Percentiles rank a stretch among this genome's conserved stretches.
phyloP scores from a whole-genome alignment of 2,113 vertebrate genomes.

The Elgaria multicarinata region DNA sequence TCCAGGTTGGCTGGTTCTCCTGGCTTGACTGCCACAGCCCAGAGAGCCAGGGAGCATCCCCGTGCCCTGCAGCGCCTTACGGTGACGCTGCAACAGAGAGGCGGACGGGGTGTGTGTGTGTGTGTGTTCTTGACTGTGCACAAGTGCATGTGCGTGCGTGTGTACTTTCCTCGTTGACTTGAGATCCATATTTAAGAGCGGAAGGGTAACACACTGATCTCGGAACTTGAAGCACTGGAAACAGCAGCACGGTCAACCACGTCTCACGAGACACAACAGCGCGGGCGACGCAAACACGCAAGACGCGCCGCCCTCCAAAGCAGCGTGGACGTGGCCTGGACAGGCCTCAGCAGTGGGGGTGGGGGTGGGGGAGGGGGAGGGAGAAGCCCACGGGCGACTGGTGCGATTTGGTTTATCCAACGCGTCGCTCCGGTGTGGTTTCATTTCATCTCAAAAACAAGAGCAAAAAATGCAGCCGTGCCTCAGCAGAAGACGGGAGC shows the following conservation, averaged over 20 bases:
- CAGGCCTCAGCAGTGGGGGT: no score
- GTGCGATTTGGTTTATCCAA: conserved; percentile 25
- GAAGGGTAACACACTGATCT: conserved; percentile 22
- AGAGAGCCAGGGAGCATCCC: not conserved
- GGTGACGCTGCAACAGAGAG: not conserved
- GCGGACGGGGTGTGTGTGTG: not conserved
- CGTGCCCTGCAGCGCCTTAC: not conserved
- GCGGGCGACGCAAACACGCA: conserved; percentile 45
- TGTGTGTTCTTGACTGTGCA: not conserved
- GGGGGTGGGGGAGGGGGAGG: no score
- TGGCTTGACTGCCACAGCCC: no score
- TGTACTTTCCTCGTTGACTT: conserved; percentile 4
- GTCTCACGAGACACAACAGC: conserved; percentile 52
- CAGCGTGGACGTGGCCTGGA: conserved; percentile 21
- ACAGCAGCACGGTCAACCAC: conserved; percentile 42
- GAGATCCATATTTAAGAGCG: not conserved
- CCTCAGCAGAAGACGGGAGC: not conserved
- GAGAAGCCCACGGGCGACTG: not conserved
- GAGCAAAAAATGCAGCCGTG: not conserved
- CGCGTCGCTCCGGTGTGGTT: not conserved
- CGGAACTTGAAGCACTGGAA: conserved; percentile 7
- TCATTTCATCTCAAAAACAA: not conserved
- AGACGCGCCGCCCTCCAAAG: conserved; percentile 37
- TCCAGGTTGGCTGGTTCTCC: no score
- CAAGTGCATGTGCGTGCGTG: no score